Percentiles rank a stretch among this genome's conserved stretches.
Conservation (phyloP, 2,888 invertebrate species). For the Crepidodera aurea region DNA sequence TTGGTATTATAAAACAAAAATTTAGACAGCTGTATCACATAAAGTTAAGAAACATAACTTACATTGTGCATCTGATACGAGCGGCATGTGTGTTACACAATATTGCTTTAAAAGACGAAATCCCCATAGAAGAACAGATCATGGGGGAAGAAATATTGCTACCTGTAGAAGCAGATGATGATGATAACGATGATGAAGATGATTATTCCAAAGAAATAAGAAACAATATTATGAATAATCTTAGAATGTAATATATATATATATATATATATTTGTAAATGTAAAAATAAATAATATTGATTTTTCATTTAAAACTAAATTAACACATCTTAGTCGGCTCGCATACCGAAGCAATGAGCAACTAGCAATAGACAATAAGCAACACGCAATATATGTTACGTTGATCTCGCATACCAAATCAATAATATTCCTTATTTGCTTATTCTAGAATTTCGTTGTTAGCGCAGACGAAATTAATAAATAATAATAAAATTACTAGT, state of each 20-base stretch:
- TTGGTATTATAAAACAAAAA: conserved; percentile 27
- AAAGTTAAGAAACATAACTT: conserved; percentile 18
- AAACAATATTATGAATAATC: too few relatives aligned
- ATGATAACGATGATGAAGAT: conserved; percentile 20
- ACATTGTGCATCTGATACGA: conserved; percentile 26
- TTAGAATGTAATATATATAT: too few relatives aligned
- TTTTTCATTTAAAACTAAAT: too few relatives aligned
- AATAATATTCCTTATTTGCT: too few relatives aligned
- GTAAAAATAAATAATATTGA: background rate
- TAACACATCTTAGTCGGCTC: background rate
- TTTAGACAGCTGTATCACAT: conserved; percentile 26
- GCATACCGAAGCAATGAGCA: too few relatives aligned
- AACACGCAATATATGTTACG: too few relatives aligned
- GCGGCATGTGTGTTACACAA: conserved; percentile 22
- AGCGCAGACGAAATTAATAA: too few relatives aligned
- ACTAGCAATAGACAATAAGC: too few relatives aligned
- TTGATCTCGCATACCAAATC: too few relatives aligned
- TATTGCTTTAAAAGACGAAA: conserved; percentile 10
- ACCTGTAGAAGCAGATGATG: conserved; percentile 11
- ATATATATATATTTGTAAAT: background rate
- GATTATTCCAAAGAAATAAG: background rate
- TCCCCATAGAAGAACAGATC: background rate
- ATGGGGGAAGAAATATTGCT: too few relatives aligned
- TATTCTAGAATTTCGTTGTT: too few relatives aligned
- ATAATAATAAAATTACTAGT: too few relatives aligned